phyloP scores from a whole-genome alignment of 2,113 vertebrate genomes.

The Microcebus lehilahytsara region DNA sequence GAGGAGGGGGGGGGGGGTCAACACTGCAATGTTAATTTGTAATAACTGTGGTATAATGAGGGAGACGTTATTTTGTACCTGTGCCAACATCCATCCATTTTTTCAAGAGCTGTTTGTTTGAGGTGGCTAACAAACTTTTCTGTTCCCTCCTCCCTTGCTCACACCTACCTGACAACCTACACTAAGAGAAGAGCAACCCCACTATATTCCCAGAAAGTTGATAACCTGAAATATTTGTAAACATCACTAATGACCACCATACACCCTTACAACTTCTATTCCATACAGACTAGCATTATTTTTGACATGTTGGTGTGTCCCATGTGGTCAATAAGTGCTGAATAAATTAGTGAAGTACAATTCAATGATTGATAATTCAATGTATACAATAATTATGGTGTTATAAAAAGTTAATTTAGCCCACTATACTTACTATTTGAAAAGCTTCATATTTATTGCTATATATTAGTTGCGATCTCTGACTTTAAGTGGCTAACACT shows the following conservation, averaged over 20 bases:
- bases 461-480: not conserved
- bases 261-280: not conserved
- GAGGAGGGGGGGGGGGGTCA: too few relatives aligned
- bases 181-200: not conserved
- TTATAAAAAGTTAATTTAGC: not conserved
- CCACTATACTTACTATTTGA: not conserved
- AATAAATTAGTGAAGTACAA: not conserved
- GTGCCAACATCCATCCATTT: too few relatives aligned
- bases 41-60: too few relatives aligned
- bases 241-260: not conserved
- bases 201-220: not conserved
- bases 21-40: too few relatives aligned
- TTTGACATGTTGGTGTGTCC: not conserved
- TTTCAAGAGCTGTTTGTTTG: too few relatives aligned
- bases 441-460: not conserved
- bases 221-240: not conserved
- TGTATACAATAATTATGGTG: not conserved
- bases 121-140: too few relatives aligned
- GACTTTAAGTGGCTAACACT: not conserved
- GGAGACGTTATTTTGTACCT: too few relatives aligned
- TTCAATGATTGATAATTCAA: not conserved
- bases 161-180: too few relatives aligned
- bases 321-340: not conserved
- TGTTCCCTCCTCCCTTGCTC: too few relatives aligned
- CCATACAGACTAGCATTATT: not conserved